Evolutionary conservation across 2,113 vertebrate genomes (phyloP).

Genomic region (Struthio camelus): DNA sequence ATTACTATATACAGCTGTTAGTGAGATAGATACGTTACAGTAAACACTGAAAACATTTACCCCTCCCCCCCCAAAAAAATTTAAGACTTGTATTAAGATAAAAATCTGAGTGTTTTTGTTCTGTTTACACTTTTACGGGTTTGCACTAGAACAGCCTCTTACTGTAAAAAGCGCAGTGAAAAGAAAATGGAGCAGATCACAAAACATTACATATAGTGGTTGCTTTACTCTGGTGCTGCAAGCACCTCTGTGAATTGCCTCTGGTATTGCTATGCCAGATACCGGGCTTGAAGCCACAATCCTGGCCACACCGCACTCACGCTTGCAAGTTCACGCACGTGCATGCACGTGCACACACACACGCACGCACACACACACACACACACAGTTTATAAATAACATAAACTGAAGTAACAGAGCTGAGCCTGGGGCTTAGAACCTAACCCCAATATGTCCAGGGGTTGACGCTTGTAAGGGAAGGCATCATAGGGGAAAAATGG

Average conservation of each 20-base stretch:
- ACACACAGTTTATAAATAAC: constrained; percentile 41
- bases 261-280: constrained; percentile 61
- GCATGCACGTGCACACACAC: neutral
- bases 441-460: neutral
- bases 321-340: neutral
- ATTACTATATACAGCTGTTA: constrained; percentile 85
- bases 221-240: constrained; percentile 39
- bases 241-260: constrained; percentile 48
- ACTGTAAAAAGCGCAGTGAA: constrained; percentile 30
- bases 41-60: constrained; percentile 88
- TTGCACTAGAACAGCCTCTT: constrained; percentile 76
- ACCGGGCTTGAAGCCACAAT: constrained; percentile 45
- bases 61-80: too few species aligned
- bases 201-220: neutral
- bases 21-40: constrained; percentile 83
- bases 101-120: constrained; percentile 56
- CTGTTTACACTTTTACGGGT: constrained; percentile 48
- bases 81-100: constrained; percentile 76
- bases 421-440: neutral
- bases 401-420: neutral
- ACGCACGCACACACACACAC: neutral
- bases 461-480: neutral
- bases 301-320: neutral
- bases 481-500: neutral
- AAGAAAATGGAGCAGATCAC: constrained; percentile 18